Percentiles rank a stretch among this genome's conserved stretches.
These are phyloP conservation scores for Spilosoma lubricipeda DNA, from an alignment of 2,888 invertebrate species.

Conservation along the genomic window DNA sequence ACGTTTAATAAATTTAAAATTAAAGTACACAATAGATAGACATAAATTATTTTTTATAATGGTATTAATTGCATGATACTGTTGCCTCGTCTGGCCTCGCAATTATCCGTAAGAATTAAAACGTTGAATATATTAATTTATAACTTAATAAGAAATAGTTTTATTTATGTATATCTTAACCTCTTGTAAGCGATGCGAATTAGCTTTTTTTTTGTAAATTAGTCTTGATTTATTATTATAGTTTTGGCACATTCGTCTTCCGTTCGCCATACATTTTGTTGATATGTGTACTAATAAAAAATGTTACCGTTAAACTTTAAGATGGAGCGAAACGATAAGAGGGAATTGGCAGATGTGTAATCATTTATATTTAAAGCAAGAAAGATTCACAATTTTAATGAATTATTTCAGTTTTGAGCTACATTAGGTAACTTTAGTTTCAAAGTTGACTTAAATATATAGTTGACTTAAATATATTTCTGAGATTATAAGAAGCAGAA, in stretches of 20 bases:
- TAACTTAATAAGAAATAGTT: constrained; percentile 35
- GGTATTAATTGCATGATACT: constrained; percentile 9
- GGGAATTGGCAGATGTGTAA: neutral
- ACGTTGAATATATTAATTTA: constrained; percentile 31
- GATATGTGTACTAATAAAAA: neutral
- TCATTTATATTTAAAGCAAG: too few relatives aligned
- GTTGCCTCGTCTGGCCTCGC: neutral
- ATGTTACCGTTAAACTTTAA: neutral
- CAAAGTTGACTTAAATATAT: too few relatives aligned
- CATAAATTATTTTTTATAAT: constrained; percentile 19
- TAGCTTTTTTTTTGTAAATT: constrained; percentile 24
- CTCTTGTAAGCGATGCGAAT: constrained; percentile 30
- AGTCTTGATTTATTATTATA: constrained; percentile 26
- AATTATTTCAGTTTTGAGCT: too few relatives aligned
- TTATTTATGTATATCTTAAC: constrained; percentile 24
- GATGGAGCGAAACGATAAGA: neutral
- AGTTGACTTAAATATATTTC: too few relatives aligned
- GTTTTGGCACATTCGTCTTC: neutral
- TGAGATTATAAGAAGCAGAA: too few relatives aligned
- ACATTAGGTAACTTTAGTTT: too few relatives aligned
- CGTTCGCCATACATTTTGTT: neutral
- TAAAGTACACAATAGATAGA: constrained; percentile 10
- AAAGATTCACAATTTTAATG: too few relatives aligned
- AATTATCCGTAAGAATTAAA: constrained; percentile 27
- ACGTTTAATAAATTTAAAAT: constrained; percentile 4